Base-by-base conservation (phyloP, 2,113 vertebrate species). In the Acanthisitta chloris region DNA sequence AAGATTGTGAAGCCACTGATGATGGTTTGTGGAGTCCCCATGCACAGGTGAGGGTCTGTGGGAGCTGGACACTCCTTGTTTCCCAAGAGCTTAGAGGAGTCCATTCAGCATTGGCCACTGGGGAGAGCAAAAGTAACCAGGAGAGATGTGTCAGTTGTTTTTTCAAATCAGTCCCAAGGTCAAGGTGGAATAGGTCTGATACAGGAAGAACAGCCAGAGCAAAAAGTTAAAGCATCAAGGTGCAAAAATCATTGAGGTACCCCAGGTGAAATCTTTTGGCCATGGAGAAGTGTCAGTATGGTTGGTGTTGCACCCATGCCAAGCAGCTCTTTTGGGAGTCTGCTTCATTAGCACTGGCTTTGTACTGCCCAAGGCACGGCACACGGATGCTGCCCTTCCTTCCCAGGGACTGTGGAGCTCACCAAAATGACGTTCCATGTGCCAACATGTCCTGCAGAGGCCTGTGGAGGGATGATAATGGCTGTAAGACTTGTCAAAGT, bases 401-500 rank as follows among this genome's bases (percentile, higher is more conserved):
- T 73, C 64, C 62, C 81, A 6, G 84, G 81, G 55, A n/a, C 73
- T 3, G 12, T 19, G 7, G 25, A 34, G 38, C 55, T 84, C 5
- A 7, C 81, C 77, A 64, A 55, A 79, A 87, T 54, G 19, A n/a
- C 0, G 0, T 25, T 84, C 34, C 40, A 5, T n/a, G 65, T 93
- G 81, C 73, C 81, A 87, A 28, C 18, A 1, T 20, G 65, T 84
- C 90, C 81, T 74, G 80, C 33, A 25, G 72, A 88, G 92, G 91
- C 51, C 94, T 94, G 62, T 12, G 29, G 74, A 91, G 93, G 87
- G 58, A 80, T 65, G 67, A 31, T 81, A 88, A 83, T 71, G 77
- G 61, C 86, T 71, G 17, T 62, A 95, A 95, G 81, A 85, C 87
- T 89, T 96, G 93, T 95, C 95, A 95, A 89, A 95, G 78, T 90